These are phyloP conservation scores for Plebejus anna DNA, from an alignment of 2,888 invertebrate species.

Conservation along the genomic window DNA sequence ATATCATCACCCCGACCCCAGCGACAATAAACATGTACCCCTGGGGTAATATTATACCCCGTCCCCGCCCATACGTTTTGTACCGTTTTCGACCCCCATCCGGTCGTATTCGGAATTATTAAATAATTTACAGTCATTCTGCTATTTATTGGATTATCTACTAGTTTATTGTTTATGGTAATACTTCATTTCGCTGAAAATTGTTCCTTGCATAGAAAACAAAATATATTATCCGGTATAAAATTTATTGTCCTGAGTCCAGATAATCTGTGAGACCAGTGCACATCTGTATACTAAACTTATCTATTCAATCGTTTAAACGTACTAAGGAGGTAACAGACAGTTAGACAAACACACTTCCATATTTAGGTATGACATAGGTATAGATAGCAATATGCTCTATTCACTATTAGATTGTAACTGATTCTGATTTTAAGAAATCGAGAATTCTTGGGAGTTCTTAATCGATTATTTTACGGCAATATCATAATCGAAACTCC, in stretches of 20 bases:
- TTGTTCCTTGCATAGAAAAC: too few relatives aligned
- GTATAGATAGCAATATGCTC: too few relatives aligned
- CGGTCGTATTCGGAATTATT: slow-evolving; percentile 42
- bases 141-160: not conserved
- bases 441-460: not conserved
- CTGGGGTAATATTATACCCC: slow-evolving; percentile 56
- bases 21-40: slow-evolving; percentile 29
- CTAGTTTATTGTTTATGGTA: not conserved
- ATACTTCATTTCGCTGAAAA: not conserved
- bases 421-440: not conserved
- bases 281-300: too few relatives aligned
- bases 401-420: too few relatives aligned
- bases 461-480: slow-evolving; percentile 7
- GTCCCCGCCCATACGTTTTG: slow-evolving; percentile 73
- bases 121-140: slow-evolving; percentile 26
- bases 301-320: too few relatives aligned
- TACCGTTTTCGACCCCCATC: slow-evolving; percentile 58
- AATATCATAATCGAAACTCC: not conserved
- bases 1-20: slow-evolving; percentile 22
- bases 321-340: too few relatives aligned
- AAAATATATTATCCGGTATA: too few relatives aligned
- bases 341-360: too few relatives aligned
- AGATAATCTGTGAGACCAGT: too few relatives aligned
- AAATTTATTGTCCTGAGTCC: too few relatives aligned
- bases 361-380: too few relatives aligned